Conservation (phyloP, 2,797 vertebrate genomes). For the Scarus forsteni region DNA sequence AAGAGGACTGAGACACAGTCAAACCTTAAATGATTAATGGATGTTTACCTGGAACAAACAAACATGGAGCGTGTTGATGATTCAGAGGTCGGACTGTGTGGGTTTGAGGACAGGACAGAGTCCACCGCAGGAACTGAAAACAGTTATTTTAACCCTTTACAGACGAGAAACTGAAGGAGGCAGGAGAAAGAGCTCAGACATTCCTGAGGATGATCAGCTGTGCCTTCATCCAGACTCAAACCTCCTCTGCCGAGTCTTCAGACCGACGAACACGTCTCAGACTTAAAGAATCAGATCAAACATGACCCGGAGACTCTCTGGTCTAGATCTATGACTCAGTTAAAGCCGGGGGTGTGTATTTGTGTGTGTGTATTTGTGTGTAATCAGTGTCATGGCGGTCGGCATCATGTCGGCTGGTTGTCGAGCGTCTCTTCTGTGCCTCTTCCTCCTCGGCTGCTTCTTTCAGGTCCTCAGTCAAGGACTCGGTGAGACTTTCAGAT, state of each 20-base stretch:
- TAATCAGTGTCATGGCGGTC: slow-evolving; percentile 41
- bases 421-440: slow-evolving; percentile 34
- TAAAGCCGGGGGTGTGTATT: neutral
- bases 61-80: fast-evolving
- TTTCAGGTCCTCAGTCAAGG: slow-evolving; percentile 51
- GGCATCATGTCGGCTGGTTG: slow-evolving; percentile 55
- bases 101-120: slow-evolving; percentile 39
- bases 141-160: slow-evolving; percentile 1
- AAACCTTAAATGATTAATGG: slow-evolving; percentile 19
- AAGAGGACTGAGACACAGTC: no score
- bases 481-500: slow-evolving; percentile 62
- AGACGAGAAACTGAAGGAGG: neutral
- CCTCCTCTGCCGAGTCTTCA: no score
- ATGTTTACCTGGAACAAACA: slow-evolving; percentile 39
- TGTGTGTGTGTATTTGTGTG: neutral
- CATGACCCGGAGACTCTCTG: no score
- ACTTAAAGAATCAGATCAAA: no score
- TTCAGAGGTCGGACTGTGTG: slow-evolving; percentile 40
- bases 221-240: no score
- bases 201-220: no score
- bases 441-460: slow-evolving; percentile 53
- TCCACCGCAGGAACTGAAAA: slow-evolving; percentile 20
- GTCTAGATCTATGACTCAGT: no score
- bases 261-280: no score
- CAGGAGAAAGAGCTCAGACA: no score